phyloP scores from a whole-genome alignment of 2,797 vertebrate species.

The Pseudomugil tenellus region DNA sequence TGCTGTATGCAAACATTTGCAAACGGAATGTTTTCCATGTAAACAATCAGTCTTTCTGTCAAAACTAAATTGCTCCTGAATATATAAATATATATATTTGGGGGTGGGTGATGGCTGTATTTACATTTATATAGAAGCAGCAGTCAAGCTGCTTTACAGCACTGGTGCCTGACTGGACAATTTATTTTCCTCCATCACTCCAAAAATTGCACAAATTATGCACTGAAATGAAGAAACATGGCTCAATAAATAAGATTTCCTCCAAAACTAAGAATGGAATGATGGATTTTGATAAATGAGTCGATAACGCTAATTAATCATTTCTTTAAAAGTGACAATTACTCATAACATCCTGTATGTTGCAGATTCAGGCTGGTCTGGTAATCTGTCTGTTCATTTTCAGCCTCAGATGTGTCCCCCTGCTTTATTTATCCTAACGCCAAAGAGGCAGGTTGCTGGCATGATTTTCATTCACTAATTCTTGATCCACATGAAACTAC shows the following conservation, averaged over 20 bases:
- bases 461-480: conserved; percentile 4
- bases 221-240: neutral
- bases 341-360: conserved; percentile 1
- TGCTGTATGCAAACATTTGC: neutral
- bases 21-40: conserved; percentile 3
- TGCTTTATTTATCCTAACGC: conserved; percentile 30
- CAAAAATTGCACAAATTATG: conserved; percentile 19
- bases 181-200: conserved; percentile 14
- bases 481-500: conserved; percentile 15
- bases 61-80: conserved; percentile 6
- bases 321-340: conserved; percentile 3
- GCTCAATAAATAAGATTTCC: conserved; percentile 4
- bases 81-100: neutral
- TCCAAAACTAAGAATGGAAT: conserved; percentile 20
- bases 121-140: conserved; percentile 33
- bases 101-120: conserved; percentile 3
- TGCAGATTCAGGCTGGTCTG: conserved; percentile 6
- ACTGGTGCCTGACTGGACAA: conserved; percentile 25
- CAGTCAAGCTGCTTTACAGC: conserved; percentile 15
- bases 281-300: conserved; percentile 25
- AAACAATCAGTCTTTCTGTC: conserved; percentile 3
- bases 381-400: too few species aligned
- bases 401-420: neutral
- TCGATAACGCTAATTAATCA: conserved; percentile 17
- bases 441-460: conserved; percentile 48